These are phyloP conservation scores for Chaetodon trifasciatus DNA, from an alignment of 2,797 vertebrate species.

Conservation along the genomic window DNA sequence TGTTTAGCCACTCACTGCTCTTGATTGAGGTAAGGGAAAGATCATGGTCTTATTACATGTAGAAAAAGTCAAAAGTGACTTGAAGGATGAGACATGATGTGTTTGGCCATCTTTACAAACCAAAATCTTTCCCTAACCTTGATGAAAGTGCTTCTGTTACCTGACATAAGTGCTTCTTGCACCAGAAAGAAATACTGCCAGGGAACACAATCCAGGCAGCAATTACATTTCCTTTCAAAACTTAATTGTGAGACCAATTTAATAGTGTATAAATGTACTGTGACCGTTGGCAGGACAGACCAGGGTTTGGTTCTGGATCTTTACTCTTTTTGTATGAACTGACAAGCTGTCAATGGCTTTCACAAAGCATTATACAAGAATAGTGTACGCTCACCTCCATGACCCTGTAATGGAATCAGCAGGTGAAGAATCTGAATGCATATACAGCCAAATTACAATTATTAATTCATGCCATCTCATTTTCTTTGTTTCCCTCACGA, in stretches of 20 bases:
- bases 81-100: neutral
- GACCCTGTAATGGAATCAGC: constrained; percentile 49
- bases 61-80: neutral
- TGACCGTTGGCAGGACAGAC: neutral
- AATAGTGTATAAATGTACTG: neutral
- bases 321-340: constrained; percentile 11
- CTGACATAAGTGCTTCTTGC: neutral
- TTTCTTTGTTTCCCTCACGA: neutral
- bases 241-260: neutral
- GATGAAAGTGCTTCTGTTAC: no score
- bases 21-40: neutral
- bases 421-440: constrained; percentile 34
- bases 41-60: neutral
- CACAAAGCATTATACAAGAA: neutral
- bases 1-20: neutral
- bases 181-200: neutral
- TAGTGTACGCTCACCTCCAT: neutral
- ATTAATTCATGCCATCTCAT: constrained; percentile 41
- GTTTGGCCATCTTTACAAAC: neutral
- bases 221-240: neutral
- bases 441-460: constrained; percentile 22
- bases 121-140: neutral
- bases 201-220: neutral
- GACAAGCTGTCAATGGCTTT: neutral
- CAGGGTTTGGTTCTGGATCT: neutral